Conservation (phyloP, 2,797 vertebrate genomes). For the Artibeus lituratus region DNA sequence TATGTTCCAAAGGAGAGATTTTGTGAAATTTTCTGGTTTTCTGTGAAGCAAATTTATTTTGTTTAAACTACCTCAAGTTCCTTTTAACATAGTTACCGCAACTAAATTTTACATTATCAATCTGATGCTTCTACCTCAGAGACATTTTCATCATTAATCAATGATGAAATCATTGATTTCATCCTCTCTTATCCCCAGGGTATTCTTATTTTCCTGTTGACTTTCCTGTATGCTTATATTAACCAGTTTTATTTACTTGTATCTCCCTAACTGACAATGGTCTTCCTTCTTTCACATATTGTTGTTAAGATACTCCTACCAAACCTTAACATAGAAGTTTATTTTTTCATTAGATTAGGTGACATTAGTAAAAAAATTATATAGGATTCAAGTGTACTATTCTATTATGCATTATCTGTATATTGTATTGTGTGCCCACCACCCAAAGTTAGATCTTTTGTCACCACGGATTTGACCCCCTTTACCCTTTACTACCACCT, state of each 20-base stretch:
- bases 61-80: neutral
- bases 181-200: neutral
- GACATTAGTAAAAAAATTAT: neutral
- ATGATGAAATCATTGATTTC: too few relatives aligned
- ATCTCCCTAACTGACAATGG: neutral
- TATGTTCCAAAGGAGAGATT: neutral
- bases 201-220: neutral
- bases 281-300: neutral
- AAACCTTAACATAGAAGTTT: neutral
- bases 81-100: neutral
- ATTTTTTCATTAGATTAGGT: neutral
- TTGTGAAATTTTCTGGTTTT: neutral
- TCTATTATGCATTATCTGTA: neutral
- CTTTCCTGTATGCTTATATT: neutral
- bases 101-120: neutral
- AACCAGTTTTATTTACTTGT: neutral
- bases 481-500: neutral
- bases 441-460: neutral
- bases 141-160: neutral
- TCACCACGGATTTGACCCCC: neutral
- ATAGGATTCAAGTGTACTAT: neutral
- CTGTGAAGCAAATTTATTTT: neutral
- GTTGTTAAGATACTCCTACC: neutral
- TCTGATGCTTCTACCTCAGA: neutral
- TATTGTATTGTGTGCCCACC: neutral